Percentiles rank a stretch among this genome's conserved stretches.
These are phyloP conservation scores for Etia nguti DNA, from an alignment of 2,113 vertebrate species.

Conservation along the genomic window DNA sequence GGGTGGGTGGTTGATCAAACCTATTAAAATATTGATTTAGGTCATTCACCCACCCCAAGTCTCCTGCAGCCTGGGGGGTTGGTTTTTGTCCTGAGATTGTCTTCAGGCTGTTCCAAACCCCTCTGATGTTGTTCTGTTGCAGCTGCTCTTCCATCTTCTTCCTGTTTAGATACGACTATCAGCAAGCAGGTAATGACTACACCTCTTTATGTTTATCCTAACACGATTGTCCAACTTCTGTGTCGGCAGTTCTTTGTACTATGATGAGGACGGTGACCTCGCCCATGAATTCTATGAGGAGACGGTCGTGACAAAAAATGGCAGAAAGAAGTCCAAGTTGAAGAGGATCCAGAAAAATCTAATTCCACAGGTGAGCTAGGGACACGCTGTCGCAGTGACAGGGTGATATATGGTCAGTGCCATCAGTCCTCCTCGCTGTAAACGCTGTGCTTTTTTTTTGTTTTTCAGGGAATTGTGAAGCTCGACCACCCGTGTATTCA, in stretches of 20 bases:
- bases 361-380: constrained; percentile 88
- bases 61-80: too few species aligned
- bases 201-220: neutral
- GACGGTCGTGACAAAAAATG: constrained; percentile 94
- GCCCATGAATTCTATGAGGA: constrained; percentile 98
- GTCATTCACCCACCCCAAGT: too few species aligned
- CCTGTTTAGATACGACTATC: neutral
- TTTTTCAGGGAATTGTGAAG: constrained; percentile 88
- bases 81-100: too few species aligned
- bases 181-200: neutral
- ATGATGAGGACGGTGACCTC: constrained; percentile 95
- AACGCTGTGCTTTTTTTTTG: neutral
- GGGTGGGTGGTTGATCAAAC: too few species aligned
- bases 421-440: neutral
- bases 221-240: neutral
- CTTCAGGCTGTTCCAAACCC: too few species aligned
- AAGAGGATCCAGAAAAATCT: constrained; percentile 95
- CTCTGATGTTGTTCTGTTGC: too few species aligned
- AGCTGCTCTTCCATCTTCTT: too few species aligned
- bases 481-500: constrained; percentile 93
- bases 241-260: constrained; percentile 89
- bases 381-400: too few species aligned
- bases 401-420: neutral
- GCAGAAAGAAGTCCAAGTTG: constrained; percentile 92
- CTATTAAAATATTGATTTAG: too few species aligned